Percentiles rank a stretch among this genome's conserved stretches.
phyloP scores from a whole-genome alignment of 30 jellyfish, hydroid and myxozoan species.

The Aurelia coerulea region DNA sequence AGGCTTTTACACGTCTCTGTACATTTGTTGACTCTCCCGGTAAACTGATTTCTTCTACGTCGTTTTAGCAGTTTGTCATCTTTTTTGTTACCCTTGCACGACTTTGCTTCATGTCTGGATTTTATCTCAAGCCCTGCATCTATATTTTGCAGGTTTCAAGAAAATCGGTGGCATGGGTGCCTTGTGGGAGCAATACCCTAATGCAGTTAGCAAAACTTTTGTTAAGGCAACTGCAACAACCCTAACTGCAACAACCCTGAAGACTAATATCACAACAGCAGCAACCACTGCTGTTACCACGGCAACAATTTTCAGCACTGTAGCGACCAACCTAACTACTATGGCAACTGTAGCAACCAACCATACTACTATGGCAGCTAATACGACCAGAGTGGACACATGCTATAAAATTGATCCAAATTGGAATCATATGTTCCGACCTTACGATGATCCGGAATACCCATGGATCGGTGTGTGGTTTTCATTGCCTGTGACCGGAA shows the following conservation, averaged over 20 bases:
- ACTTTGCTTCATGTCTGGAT: too few relatives aligned
- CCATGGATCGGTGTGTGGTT: slow-evolving; percentile 93
- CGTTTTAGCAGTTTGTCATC: too few relatives aligned
- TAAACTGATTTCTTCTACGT: too few relatives aligned
- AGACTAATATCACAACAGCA: slow-evolving; percentile 22
- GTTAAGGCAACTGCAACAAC: slow-evolving; percentile 10
- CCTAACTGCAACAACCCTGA: not conserved
- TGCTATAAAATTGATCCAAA: slow-evolving; percentile 77
- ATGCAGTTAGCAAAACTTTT: slow-evolving; percentile 73
- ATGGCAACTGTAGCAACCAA: slow-evolving; percentile 8
- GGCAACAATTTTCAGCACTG: slow-evolving; percentile 23
- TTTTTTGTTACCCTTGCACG: too few relatives aligned
- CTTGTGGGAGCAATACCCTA: slow-evolving; percentile 87
- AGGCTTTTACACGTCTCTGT: too few relatives aligned
- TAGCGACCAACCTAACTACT: slow-evolving; percentile 12
- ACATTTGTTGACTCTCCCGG: too few relatives aligned
- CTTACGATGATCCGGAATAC: slow-evolving; percentile 81
- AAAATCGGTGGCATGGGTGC: slow-evolving; percentile 83
- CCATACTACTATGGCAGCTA: not conserved
- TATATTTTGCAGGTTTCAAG: slow-evolving; percentile 58
- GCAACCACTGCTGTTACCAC: not conserved
- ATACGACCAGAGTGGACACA: slow-evolving; percentile 32
- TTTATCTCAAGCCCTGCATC: not conserved
- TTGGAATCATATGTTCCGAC: slow-evolving; percentile 92
- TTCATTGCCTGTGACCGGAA: slow-evolving; percentile 94